Percentiles rank a stretch among this genome's conserved stretches.
Conservation (phyloP, 2,888 invertebrate genomes). For the Toxonevra muliebris region DNA sequence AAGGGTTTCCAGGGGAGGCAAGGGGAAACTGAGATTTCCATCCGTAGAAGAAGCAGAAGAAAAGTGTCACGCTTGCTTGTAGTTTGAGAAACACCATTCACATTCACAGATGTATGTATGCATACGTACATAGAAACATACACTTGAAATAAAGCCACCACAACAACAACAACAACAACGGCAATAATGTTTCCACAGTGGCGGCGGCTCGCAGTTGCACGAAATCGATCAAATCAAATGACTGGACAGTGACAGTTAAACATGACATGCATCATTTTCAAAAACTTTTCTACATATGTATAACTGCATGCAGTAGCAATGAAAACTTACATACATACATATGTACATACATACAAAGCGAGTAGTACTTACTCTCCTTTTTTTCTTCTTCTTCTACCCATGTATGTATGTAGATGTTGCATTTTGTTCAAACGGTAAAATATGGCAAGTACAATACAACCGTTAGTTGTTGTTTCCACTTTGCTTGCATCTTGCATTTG, state of each 20-base stretch:
- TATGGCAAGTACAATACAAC: no score
- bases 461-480: no score
- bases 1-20: no score
- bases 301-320: no score
- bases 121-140: not conserved
- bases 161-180: constrained; percentile 41
- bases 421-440: no score
- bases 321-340: no score
- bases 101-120: not conserved
- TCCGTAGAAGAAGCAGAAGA: not conserved
- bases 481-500: no score
- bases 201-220: constrained; percentile 43
- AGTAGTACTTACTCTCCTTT: no score
- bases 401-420: no score
- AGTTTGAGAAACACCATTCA: constrained; percentile 3
- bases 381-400: no score
- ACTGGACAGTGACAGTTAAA: constrained; percentile 35
- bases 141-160: constrained; percentile 11
- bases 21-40: not conserved
- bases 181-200: not conserved
- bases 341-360: no score
- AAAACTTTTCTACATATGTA: no score
- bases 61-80: constrained; percentile 23
- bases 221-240: constrained; percentile 58
- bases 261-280: constrained; percentile 29